Percentiles rank a stretch among this genome's conserved stretches.
These are phyloP conservation scores for Alaudala cheleensis DNA, from an alignment of 2,113 vertebrate genomes.

Conservation along the genomic window DNA sequence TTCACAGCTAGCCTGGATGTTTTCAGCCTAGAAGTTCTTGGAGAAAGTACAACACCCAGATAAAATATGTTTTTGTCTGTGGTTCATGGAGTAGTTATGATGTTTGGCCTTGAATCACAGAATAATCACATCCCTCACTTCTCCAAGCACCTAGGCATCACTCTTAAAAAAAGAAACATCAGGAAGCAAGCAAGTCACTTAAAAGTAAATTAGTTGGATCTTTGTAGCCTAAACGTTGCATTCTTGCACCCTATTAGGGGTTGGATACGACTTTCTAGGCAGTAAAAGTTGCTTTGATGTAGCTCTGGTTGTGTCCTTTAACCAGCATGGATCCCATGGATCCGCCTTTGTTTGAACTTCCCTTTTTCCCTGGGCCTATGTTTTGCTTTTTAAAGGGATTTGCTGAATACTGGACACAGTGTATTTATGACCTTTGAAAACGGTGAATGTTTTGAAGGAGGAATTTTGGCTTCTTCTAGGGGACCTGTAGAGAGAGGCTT, in stretches of 20 bases:
- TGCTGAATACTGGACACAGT: neutral
- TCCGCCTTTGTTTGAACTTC: slow-evolving; percentile 7
- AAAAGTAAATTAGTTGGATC: slow-evolving; percentile 69
- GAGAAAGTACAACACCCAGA: slow-evolving; percentile 27
- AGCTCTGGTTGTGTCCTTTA: neutral
- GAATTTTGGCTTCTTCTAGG: slow-evolving; percentile 23
- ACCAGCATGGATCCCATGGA: neutral
- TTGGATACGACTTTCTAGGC: slow-evolving; percentile 45
- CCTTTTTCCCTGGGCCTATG: neutral
- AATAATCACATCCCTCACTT: neutral
- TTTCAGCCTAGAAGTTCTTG: slow-evolving; percentile 31
- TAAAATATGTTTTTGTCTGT: slow-evolving; percentile 42
- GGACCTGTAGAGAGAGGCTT: slow-evolving; percentile 48
- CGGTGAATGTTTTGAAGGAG: neutral
- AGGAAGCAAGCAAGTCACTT: slow-evolving; percentile 68
- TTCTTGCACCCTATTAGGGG: slow-evolving; percentile 63
- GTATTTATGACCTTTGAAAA: slow-evolving; percentile 31
- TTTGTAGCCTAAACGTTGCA: slow-evolving; percentile 69
- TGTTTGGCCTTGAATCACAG: slow-evolving; percentile 2
- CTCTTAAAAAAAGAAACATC: slow-evolving; percentile 51
- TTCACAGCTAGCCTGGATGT: neutral
- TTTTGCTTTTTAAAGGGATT: neutral
- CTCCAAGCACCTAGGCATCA: slow-evolving; percentile 50
- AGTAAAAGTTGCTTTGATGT: slow-evolving; percentile 63
- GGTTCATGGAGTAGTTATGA: neutral